Base-by-base conservation (phyloP, 2,888 invertebrate species). In the Sceliomorpha sp. region DNA sequence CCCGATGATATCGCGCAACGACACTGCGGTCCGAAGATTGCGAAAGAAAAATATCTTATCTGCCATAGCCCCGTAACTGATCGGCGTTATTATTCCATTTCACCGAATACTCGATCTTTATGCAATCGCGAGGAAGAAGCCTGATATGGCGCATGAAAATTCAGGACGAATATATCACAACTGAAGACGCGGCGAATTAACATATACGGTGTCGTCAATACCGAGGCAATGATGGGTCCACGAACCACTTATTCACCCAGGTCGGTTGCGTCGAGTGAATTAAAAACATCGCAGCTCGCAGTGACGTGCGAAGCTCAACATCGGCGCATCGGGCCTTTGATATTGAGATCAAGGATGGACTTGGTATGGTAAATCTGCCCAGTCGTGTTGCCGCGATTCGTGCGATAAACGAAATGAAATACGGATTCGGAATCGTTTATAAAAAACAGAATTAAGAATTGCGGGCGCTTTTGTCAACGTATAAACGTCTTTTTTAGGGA, bases 251-350 rank as follows among this genome's bases (percentile, higher is more conserved):
- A 66, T 66, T 66, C 59, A 66, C 59, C 48, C 59, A 10, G 47
- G 40, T 34, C 44, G 44, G 62, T 62, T 62, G 63, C 50, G 58
- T 42, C 53, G 56, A 69, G 55, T 60, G 64, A 69, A 72, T 72
- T 69, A 72, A 72, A 72, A 72, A 69, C 66, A 66, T 50, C 45
- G 62, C 50, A 51, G 56, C 66, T 70, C 48, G 58, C n/a, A n/a
- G 62, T 58, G 62, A 67, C 70, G 62, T 60, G 51, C 66, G 50
- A 53, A 50, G 48, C 62, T 62, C 56, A 51, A 67, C 70, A 72
- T 64, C 64, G 70, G 63, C n/a, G n/a, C 64, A 55, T 69, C 77
- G 75, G 77, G 68, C 45, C 77, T 76, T 77, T 77, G 77, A 77
- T 77, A 77, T 77, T 77, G 69, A 77, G 77, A 77, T 77, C 72